Evolutionary conservation across 2,888 invertebrate species (phyloP).

Genomic region (Cataglyphis rosenhaueri): DNA sequence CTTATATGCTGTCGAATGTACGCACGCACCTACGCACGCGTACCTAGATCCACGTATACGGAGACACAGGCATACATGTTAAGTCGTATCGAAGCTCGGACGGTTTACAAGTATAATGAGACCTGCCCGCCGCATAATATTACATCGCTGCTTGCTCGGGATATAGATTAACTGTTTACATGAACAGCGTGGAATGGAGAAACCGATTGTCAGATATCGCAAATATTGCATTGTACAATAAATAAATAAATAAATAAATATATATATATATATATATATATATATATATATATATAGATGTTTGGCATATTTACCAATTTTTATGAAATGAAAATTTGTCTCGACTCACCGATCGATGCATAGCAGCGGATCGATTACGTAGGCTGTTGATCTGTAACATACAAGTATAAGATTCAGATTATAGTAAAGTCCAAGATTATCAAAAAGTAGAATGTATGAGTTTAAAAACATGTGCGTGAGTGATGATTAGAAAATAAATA

Average conservation of each 20-base stretch:
- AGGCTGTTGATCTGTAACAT: neutral
- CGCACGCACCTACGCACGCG: slow-evolving; percentile 20
- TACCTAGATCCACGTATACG: neutral
- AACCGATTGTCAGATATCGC: slow-evolving; percentile 77
- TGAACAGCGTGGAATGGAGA: slow-evolving; percentile 77
- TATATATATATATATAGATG: slow-evolving; percentile 8
- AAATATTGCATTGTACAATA: neutral
- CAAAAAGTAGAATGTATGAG: neutral
- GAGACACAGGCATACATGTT: slow-evolving; percentile 25
- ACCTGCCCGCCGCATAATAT: slow-evolving; percentile 85
- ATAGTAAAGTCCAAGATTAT: neutral
- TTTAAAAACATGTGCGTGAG: neutral
- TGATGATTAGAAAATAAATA: neutral
- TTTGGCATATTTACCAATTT: neutral
- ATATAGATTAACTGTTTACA: slow-evolving; percentile 85
- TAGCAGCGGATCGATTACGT: neutral
- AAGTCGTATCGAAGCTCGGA: slow-evolving; percentile 82
- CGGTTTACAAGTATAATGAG: slow-evolving; percentile 86
- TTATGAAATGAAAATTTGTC: neutral
- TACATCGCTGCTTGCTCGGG: slow-evolving; percentile 85
- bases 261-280: slow-evolving; percentile 17
- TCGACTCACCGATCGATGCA: neutral
- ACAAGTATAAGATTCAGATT: neutral
- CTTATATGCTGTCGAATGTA: slow-evolving; percentile 10
- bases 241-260: slow-evolving; percentile 7